phyloP scores from a whole-genome alignment of 2,888 invertebrate species.

The Ramazzottius varieornatus region DNA sequence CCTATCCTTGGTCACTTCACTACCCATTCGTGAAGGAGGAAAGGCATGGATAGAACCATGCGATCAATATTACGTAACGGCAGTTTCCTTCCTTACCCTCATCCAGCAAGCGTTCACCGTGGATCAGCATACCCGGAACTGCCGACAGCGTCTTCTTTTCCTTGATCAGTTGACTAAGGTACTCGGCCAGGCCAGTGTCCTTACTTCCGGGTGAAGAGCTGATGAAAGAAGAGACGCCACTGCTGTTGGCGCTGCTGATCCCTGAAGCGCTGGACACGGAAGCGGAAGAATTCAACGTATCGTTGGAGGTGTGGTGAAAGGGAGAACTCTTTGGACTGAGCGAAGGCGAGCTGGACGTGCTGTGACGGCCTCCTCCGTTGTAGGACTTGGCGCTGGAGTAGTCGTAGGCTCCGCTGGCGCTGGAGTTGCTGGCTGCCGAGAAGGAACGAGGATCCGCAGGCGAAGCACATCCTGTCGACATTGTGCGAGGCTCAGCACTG shows the following conservation, averaged over 20 bases:
- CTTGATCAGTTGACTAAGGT: slow-evolving; percentile 97
- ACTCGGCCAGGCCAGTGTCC: slow-evolving; percentile 64
- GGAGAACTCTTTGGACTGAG: neutral
- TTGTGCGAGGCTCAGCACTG: too few relatives aligned
- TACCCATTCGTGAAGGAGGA: too few relatives aligned
- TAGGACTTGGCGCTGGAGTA: too few relatives aligned
- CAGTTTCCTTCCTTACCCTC: slow-evolving; percentile 61
- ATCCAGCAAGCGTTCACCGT: slow-evolving; percentile 91
- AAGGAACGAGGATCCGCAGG: neutral
- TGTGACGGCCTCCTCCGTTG: neutral
- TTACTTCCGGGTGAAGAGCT: neutral
- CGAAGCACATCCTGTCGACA: too few relatives aligned
- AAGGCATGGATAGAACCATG: too few relatives aligned
- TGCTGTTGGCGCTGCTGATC: neutral
- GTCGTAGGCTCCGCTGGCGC: too few relatives aligned
- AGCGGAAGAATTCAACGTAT: neutral
- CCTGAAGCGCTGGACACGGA: neutral
- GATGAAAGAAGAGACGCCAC: neutral
- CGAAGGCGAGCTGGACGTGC: neutral
- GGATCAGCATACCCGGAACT: slow-evolving; percentile 83
- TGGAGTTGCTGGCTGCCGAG: neutral
- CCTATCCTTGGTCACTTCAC: too few relatives aligned
- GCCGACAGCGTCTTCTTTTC: slow-evolving; percentile 99
- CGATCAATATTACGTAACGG: too few relatives aligned
- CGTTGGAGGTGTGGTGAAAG: neutral